phyloP scores from a whole-genome alignment of 64 coral and sea anemone species.

The Stichodactyla mertensii region DNA sequence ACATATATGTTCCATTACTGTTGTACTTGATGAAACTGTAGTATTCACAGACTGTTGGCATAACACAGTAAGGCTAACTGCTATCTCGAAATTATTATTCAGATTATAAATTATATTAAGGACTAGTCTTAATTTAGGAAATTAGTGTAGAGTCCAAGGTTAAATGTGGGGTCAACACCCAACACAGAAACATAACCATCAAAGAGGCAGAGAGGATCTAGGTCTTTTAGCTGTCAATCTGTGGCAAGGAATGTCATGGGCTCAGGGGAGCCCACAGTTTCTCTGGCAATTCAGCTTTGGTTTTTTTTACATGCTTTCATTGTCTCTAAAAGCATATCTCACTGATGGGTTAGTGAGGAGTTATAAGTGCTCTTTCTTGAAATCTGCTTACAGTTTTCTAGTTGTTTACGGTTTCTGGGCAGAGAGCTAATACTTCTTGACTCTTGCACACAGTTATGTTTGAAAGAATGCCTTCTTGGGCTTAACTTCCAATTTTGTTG shows the following conservation, averaged over 20 bases:
- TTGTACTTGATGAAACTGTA: no score
- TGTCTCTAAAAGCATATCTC: slow-evolving; percentile 38
- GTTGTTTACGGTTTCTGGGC: slow-evolving; percentile 27
- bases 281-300: slow-evolving; percentile 34
- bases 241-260: slow-evolving; percentile 31
- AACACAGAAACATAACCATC: background rate
- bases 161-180: slow-evolving; percentile 26
- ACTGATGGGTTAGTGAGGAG: background rate
- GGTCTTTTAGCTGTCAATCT: slow-evolving; percentile 24
- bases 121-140: no score
- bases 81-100: no score
- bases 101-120: no score
- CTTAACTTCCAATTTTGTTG: background rate
- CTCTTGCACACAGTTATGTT: slow-evolving; percentile 6
- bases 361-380: background rate
- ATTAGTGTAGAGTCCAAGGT: background rate
- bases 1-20: no score
- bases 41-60: no score
- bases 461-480: slow-evolving; percentile 36
- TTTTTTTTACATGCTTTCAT: slow-evolving; percentile 37
- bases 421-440: slow-evolving; percentile 17
- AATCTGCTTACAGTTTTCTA: slow-evolving; percentile 10
- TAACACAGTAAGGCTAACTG: no score
- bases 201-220: background rate
- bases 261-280: slow-evolving; percentile 32